phyloP scores from a whole-genome alignment of 2,113 vertebrate genomes.

The Eurystomus gularis region DNA sequence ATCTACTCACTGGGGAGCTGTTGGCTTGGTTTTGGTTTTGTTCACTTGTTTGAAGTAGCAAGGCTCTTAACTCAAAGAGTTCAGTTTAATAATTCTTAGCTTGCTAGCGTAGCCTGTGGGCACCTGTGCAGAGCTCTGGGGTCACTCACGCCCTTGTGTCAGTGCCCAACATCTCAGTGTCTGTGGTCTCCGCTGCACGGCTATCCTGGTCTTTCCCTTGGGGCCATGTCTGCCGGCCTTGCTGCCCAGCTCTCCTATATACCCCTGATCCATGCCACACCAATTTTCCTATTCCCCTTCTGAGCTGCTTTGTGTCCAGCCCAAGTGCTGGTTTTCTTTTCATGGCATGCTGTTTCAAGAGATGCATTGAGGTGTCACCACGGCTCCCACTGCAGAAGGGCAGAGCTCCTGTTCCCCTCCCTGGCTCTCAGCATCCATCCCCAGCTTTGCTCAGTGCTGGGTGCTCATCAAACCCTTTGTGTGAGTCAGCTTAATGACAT shows the following conservation, averaged over 20 bases:
- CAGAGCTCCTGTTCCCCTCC: neutral
- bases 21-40: neutral
- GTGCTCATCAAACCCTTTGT: neutral
- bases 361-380: neutral
- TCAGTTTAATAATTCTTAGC: neutral
- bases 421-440: neutral
- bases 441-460: neutral
- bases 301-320: neutral
- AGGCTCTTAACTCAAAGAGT: neutral
- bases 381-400: neutral
- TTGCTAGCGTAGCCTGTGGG: neutral
- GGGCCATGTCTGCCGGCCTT: neutral
- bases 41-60: neutral
- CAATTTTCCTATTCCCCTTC: neutral
- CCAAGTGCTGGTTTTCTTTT: neutral
- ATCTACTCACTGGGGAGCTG: neutral
- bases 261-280: neutral
- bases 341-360: neutral
- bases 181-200: fast-evolving
- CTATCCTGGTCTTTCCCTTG: neutral
- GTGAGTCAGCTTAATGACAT: neutral
- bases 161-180: fast-evolving
- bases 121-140: neutral
- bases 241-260: neutral
- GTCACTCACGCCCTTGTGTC: neutral